Base-by-base conservation (phyloP, 2,888 invertebrate species). In the Venustoraphidia nigricollis region DNA sequence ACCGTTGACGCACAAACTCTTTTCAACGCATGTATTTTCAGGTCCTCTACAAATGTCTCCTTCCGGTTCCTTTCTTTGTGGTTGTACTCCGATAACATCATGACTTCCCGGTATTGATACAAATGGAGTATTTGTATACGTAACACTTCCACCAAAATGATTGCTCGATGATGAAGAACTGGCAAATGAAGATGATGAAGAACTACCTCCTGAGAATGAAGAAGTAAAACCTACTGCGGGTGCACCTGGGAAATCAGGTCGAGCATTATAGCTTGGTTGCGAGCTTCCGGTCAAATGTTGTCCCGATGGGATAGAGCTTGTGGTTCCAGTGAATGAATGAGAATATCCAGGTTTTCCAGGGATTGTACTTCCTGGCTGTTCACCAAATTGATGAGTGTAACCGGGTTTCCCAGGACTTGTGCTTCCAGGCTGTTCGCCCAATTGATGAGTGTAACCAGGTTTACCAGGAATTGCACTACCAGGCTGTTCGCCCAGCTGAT, bases 21-120 rank as follows among this genome's bases (percentile, higher is more conserved):
- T 76, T 1, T 69, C 64, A 1, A 81, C 79, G 60, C 83, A 83
- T 41, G 76, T 67, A 58, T 72, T 73, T 8, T 75, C 76, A 45
- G 69, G 65, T 1, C 76, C 79, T 51, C 66, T 67, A 57, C 82
- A 82, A 10, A 73, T 54, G 2, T 66, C 69, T 0, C 67, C 68
- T 2, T 66, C 66, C 13, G 56, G 54, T 40, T 61, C 62, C 35
- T 62, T 60, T 45, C 61, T 57, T 44, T 62, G 63, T 10, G 64
- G 61, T 0, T 68, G 65, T 6, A 27, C 27, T 27, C 27, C 27
- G 27, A 27, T 27, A 6, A 27, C 6, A 27, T 27, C 27, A 27
- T 27, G 27, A 27, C 27, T 27, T 27, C 27, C 27, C 6, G 27
- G 27, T 27, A 6, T 6, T 6, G 27, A 27, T 6, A 27, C 6